Evolutionary conservation across 1,140 invertebrate species (phyloP), one percentile per base, ranked within the genome.

Genomic region (Hetaerina americana): DNA sequence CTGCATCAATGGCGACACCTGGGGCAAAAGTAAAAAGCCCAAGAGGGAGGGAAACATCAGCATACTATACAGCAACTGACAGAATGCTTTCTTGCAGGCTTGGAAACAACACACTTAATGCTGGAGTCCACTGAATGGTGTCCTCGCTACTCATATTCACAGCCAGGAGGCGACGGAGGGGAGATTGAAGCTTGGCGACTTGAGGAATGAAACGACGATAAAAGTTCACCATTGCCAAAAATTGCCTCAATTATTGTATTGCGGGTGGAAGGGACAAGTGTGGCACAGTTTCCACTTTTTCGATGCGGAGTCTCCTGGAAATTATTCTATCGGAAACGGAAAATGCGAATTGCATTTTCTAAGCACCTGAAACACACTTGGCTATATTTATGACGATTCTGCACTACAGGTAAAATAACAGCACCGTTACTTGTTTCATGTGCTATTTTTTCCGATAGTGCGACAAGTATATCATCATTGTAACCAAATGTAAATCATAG

Each of bases 191-290:
- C n/a, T 74, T 68, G 0, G 79, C 77, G 0, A 77, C 76, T 1
- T 75, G 66, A 6, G 76, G 78, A 25, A 81, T 71, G 67, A 72
- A 77, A 0, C 76, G 29, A 0, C 79, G 69, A 28, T 80, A 80
- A 72, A 77, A 79, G 71, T 81, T 79, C 6, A 79, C 0, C 74
- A 79, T 77, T 0, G 77, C 80, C 5, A 82, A 67, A 71, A 79
- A 82, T 49, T 75, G 71, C 25, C 77, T 72, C 5, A 79, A 57
- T 66, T 80, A 26, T 24, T 77, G 68, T 0, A 74, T 77, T 1
- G 72, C 78, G 12, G 27, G 69, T 0, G 78, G 78, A 66, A 72
- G 74, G 0, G 76, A 73, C 28, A 66, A 78, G 6, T 73, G 66
- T 1, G 49, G 31, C 25, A 78, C 76, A 0, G 8, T 75, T 49